Evolutionary conservation across 2,113 vertebrate genomes (phyloP), one percentile per base, ranked within the genome.

Genomic region (Corythaixoides concolor): DNA sequence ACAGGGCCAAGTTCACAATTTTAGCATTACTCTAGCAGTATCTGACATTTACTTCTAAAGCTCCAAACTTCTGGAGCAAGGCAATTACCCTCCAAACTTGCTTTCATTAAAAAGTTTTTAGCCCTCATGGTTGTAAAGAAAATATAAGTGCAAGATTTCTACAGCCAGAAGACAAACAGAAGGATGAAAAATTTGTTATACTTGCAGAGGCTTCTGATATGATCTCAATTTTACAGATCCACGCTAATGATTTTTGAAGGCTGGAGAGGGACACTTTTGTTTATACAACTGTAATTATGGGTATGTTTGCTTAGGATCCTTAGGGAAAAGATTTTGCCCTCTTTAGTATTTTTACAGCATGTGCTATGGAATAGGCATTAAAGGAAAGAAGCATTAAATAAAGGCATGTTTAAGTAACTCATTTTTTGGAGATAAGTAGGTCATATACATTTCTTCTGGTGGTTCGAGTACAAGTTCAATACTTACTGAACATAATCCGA

Each of bases 221-320:
- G 41, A 91, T 96, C 73, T 94, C 28, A 49, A 12, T 82, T 78
- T 94, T 93, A 82, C 39, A 92, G 85, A 90, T 93, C 73, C 45
- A 87, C 0, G 0, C 15, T 95, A 94, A 97, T 91, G 86, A 79
- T 93, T 96, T 93, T 79, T 95, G 92, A 95, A 89, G 86, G 89
- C 74, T 96, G 50, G 53, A 87, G 55, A 95, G 73, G 94, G 86
- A 92, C 76, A 85, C 9, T 93, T 93, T 62, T 93, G 90, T 97
- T 93, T 94, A 89, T 75, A 93, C 58, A 90, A 94, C 55, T 86
- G 63, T 77, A 96, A 96, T 96, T 86, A 89, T 24, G 69, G 52
- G 12, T 56, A 39, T 76, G 53, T 93, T 95, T 93, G 58, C 35
- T 75, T 72, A 89, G 49, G 63, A 84, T 69, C 90, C 62, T 87